Conservation (phyloP, 2,888 invertebrate species). For the Galeopsomyia nigrocyanea region DNA sequence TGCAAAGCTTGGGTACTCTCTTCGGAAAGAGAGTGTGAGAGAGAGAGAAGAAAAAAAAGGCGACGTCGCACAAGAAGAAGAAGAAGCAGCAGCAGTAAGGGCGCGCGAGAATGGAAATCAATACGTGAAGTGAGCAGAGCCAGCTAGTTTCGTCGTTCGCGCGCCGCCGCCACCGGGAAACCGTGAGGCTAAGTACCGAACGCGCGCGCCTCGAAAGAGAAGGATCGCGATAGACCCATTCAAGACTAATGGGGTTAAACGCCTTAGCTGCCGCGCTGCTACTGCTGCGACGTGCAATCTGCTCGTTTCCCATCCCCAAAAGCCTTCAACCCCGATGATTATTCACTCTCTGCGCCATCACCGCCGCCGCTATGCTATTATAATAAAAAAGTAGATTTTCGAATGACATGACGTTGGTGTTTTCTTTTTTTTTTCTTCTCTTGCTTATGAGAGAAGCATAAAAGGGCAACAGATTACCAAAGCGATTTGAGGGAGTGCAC, state of each 20-base stretch:
- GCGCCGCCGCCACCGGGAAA: slow-evolving; percentile 51
- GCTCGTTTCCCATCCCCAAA: slow-evolving; percentile 30
- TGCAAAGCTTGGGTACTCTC: neutral
- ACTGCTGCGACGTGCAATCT: slow-evolving; percentile 39
- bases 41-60: neutral
- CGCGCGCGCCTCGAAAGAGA: slow-evolving; percentile 16
- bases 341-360: neutral
- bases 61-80: neutral
- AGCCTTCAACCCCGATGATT: slow-evolving; percentile 40
- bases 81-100: slow-evolving; percentile 51
- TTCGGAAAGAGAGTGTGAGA: slow-evolving; percentile 18
- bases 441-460: neutral
- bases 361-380: slow-evolving; percentile 51
- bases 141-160: slow-evolving; percentile 27
- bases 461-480: too few species aligned
- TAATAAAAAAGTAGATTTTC: slow-evolving; percentile 22
- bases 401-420: too few species aligned
- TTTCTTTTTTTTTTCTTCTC: slow-evolving; percentile 19
- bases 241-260: slow-evolving; percentile 68
- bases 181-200: slow-evolving; percentile 42
- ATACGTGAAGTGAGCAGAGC: slow-evolving; percentile 65
- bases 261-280: slow-evolving; percentile 61
- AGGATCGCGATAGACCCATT: slow-evolving; percentile 56
- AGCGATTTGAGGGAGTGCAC: too few species aligned
- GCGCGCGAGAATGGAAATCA: slow-evolving; percentile 67